Evolutionary conservation across 2,797 vertebrate species (phyloP).

Genomic region (Choloepus didactylus): DNA sequence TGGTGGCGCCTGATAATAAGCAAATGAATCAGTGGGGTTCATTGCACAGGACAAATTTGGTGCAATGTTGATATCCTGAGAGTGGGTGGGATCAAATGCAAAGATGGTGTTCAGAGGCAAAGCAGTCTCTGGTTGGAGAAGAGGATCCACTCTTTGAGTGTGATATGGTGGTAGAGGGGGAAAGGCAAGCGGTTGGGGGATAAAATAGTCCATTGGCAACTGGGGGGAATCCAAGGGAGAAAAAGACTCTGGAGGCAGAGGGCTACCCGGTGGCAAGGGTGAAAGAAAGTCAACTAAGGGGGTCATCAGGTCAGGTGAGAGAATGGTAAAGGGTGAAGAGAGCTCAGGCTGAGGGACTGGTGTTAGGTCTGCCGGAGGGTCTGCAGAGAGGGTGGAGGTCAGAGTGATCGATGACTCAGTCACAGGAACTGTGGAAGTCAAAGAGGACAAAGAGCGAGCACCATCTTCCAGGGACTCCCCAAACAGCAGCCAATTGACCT

Average conservation of each 20-base stretch:
- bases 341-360: not conserved
- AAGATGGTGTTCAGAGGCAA: not conserved
- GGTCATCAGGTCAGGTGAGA: not conserved
- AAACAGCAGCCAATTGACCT: conserved; percentile 11
- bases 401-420: not conserved
- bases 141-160: not conserved
- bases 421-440: not conserved
- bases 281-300: not conserved
- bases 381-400: not conserved
- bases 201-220: not conserved
- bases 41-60: not conserved
- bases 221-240: not conserved
- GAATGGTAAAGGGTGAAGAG: not conserved
- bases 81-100: not conserved
- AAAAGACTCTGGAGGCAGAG: not conserved
- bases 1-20: not conserved
- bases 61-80: not conserved
- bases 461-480: not conserved
- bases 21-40: not conserved
- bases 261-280: not conserved
- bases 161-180: not conserved
- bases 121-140: not conserved
- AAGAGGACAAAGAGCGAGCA: not conserved
- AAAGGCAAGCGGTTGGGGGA: too few relatives aligned
- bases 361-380: not conserved